Percentiles rank a stretch among this genome's conserved stretches.
Conservation (phyloP, 2,888 invertebrate species). For the Euproctis similis region DNA sequence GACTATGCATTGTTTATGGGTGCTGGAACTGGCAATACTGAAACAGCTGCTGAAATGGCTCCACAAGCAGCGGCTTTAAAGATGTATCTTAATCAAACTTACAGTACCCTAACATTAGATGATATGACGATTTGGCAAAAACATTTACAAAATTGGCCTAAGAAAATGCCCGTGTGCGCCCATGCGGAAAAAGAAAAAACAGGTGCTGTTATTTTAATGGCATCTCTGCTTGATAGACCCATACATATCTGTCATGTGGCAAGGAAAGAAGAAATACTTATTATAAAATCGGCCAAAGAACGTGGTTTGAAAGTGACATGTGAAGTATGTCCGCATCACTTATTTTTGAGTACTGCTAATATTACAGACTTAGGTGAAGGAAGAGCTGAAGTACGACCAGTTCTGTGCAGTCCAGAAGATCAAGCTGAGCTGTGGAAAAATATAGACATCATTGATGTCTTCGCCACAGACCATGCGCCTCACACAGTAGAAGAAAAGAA, state of each 20-base stretch:
- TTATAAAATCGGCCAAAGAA: slow-evolving; percentile 92
- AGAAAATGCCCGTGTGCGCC: slow-evolving; percentile 91
- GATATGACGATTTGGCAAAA: slow-evolving; percentile 94
- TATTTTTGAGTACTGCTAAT: slow-evolving; percentile 92
- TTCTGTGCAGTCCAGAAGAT: slow-evolving; percentile 90
- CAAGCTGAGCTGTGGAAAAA: slow-evolving; percentile 99
- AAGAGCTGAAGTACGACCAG: slow-evolving; percentile 90
- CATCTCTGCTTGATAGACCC: slow-evolving; percentile 89
- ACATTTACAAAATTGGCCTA: slow-evolving; percentile 96
- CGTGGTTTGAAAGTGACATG: slow-evolving; percentile 95
- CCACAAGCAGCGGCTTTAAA: slow-evolving; percentile 90
- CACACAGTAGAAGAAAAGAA: slow-evolving; percentile 94
- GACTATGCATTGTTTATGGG: slow-evolving; percentile 97
- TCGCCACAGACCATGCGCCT: slow-evolving; percentile 99
- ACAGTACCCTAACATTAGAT: slow-evolving; percentile 89
- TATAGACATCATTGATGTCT: slow-evolving; percentile 95
- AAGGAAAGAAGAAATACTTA: slow-evolving; percentile 93
- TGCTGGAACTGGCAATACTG: slow-evolving; percentile 90
- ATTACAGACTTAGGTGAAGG: slow-evolving; percentile 80
- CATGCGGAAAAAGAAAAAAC: slow-evolving; percentile 98
- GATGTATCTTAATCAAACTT: slow-evolving; percentile 99
- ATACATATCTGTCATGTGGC: slow-evolving; percentile 99
- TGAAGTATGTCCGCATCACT: slow-evolving; percentile 98
- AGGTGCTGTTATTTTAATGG: slow-evolving; percentile 92
- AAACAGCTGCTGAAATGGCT: slow-evolving; percentile 83